Evolutionary conservation across 2,113 vertebrate genomes (phyloP), one percentile per base, ranked within the genome.

Genomic region (Cyanistes caeruleus): DNA sequence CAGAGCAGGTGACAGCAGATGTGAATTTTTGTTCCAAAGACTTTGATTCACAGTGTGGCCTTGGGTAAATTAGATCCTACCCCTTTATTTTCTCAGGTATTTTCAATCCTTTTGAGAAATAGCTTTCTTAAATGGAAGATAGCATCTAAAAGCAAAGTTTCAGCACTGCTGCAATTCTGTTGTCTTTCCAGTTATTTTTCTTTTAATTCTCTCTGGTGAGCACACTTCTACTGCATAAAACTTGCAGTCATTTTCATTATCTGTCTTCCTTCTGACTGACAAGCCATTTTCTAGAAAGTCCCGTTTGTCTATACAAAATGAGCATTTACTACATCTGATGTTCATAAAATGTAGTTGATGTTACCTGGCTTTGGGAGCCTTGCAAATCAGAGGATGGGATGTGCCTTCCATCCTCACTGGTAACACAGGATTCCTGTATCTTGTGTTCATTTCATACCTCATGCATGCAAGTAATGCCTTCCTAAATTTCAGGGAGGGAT

Each of bases 401-500:
- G 22, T 60, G 14, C 15, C 25, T 89, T 81, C 68, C 30, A 37
- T 44, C 5, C 23, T 55, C 35, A 43, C 6, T 43, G 28, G 53
- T 27, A 62, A 17, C 5, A 24, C 10, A 11, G 1, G 35, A 3
- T 72, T 80, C 9, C n/a, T 23, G 10, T 72, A 5, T 30, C 13
- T 67, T 49, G 5, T 14, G 12, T 44, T 58, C 4, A 33, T 51
- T 83, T 83, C 62, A 10, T 35, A 22, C 9, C 15, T 18, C 3
- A 37, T 28, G 31, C 16, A 12, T 0, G 0, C 27, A 69, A 37
- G 7, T 20, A 52, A 55, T 0, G 0, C 5, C n/a, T 82, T 63
- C 60, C 28, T 39, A 53, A 44, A 15, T 58, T 85, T 76, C 46
- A 77, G 9, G 0, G 1, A 74, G 46, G 11, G 10, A 69, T 73